A percentile compares a stretch with the other conserved stretches of the same genome.
Evolutionary conservation across 2,113 vertebrate species (phyloP).

Genomic region (Ginglymostoma cirratum): DNA sequence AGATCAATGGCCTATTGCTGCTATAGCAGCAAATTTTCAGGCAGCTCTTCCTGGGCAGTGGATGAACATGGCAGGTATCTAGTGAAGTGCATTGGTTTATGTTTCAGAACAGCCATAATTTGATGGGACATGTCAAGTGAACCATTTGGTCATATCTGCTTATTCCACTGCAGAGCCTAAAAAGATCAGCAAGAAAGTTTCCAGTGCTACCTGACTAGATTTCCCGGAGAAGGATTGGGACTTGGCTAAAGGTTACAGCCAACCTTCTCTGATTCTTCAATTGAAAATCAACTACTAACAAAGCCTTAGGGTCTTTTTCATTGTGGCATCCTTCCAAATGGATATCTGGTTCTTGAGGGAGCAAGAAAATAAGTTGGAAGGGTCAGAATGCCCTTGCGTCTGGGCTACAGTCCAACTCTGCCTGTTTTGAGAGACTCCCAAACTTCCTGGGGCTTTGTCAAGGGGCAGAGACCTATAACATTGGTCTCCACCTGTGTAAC

Average conservation of each 20-base stretch:
- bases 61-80: neutral
- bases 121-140: neutral
- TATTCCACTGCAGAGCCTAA: neutral
- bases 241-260: neutral
- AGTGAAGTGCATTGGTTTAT: neutral
- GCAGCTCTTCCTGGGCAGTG: neutral
- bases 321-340: neutral
- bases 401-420: neutral
- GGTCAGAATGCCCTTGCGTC: neutral
- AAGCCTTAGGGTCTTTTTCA: neutral
- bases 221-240: neutral
- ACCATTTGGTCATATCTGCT: neutral
- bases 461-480: neutral
- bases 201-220: neutral
- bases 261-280: neutral
- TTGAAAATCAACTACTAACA: neutral
- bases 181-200: neutral
- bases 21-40: neutral
- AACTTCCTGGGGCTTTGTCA: neutral
- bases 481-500: neutral
- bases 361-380: neutral
- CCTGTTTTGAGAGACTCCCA: neutral
- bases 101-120: neutral
- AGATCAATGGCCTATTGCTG: neutral
- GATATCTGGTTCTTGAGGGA: neutral